Conservation (phyloP, 2,797 vertebrate species). For the Aphelocoma californica region DNA sequence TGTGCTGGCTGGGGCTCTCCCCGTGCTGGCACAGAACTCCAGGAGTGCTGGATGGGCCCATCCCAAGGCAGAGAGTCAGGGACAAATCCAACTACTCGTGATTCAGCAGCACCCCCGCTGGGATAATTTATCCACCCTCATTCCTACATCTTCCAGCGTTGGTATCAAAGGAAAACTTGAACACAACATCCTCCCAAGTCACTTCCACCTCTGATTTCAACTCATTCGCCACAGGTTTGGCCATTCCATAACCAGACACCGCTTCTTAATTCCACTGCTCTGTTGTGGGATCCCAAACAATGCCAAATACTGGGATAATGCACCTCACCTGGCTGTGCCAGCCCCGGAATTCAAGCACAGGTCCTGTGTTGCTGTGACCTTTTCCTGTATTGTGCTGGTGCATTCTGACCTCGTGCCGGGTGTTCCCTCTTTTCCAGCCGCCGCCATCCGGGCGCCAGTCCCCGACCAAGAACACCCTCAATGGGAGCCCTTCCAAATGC, state of each 20-base stretch:
- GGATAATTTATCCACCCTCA: neutral
- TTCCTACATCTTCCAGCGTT: rapidly evolving
- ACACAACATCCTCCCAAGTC: rapidly evolving
- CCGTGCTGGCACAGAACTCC: rapidly evolving
- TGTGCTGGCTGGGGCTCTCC: neutral
- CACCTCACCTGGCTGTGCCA: neutral
- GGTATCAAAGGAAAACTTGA: neutral
- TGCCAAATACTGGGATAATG: neutral
- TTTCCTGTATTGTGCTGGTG: rapidly evolving
- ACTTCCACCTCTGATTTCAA: neutral
- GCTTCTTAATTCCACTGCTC: neutral
- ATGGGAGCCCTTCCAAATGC: slow-evolving; percentile 92
- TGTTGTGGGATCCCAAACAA: neutral
- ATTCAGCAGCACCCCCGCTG: neutral
- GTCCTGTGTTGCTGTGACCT: neutral
- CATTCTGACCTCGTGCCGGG: neutral
- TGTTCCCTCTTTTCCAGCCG: slow-evolving; percentile 65
- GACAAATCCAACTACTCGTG: neutral
- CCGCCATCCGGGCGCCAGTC: slow-evolving; percentile 76
- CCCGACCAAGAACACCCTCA: slow-evolving; percentile 80
- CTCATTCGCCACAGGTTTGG: neutral
- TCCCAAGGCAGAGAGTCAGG: neutral
- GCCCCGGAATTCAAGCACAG: neutral
- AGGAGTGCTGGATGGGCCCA: neutral
- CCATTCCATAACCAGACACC: neutral